These are phyloP conservation scores for Halocynthia aurantium DNA, from an alignment of 23 tunicate genomes.

Conservation along the genomic window DNA sequence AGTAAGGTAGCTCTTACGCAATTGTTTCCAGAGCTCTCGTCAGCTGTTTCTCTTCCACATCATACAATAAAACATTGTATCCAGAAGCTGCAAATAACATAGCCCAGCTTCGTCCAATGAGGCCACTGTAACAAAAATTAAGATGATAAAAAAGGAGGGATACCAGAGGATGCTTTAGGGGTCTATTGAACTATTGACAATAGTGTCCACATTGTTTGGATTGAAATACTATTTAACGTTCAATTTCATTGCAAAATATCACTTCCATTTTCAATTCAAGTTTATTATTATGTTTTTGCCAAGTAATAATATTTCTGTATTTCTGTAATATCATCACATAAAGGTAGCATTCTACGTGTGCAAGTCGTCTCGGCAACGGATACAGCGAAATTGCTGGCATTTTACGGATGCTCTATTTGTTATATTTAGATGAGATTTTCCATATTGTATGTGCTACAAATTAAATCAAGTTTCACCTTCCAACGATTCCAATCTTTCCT, in stretches of 20 bases:
- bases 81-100: conserved; percentile 97
- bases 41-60: conserved; percentile 47
- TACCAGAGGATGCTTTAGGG: background rate
- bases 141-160: background rate
- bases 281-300: background rate
- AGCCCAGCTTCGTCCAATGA: conserved; percentile 96
- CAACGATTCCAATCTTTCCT: conserved; percentile 21
- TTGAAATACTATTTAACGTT: no score
- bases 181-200: background rate
- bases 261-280: background rate
- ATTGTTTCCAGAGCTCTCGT: conserved; percentile 35
- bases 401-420: background rate
- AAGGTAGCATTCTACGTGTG: background rate
- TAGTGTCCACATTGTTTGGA: background rate
- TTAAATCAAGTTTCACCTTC: conserved; percentile 2
- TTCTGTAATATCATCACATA: no score
- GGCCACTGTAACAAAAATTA: conserved; percentile 45
- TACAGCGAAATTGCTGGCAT: no score
- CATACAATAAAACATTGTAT: conserved; percentile 76
- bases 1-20: conserved; percentile 1
- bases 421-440: background rate
- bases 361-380: no score
- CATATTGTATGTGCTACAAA: background rate
- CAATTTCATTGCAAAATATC: no score
- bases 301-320: no score